Evolutionary conservation across 2,797 vertebrate genomes (phyloP), one percentile per base, ranked within the genome.

Genomic region (Siniperca obscura): DNA sequence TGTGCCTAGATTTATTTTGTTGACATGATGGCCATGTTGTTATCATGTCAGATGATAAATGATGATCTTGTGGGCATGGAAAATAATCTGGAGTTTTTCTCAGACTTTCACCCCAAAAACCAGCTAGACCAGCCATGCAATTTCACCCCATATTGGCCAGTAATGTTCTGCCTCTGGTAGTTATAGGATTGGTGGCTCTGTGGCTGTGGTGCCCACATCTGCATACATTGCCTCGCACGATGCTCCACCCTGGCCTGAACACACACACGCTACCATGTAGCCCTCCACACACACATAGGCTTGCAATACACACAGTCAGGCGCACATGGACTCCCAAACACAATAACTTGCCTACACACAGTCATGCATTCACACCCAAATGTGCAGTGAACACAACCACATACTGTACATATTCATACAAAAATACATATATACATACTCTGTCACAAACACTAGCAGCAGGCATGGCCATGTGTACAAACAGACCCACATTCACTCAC

Each of bases 41-140:
- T 92, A 91, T 93, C 87, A 80, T 88, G 91, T 91, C 90, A 87
- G 46, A 87, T 88, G 88, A 89, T 92, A 89, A 92, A 90, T 88
- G 78, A 91, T 88, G 72, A 85, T 87, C 80, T 85, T 91, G 87
- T 77, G 89, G 87, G 70, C 83, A 86, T 77, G 88, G 88, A 90
- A 91, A 90, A 86, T 90, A 81, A 92, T 86, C 81, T 72, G 52
- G 76, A 85, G 72, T 84, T 90, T 91, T 93, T 89, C 85, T 91
- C 86, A 82, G 84, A 78, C 76, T 90, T 87, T 90, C 44, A 68
- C 83, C 81, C 82, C 46, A 81, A 90, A 90, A 92, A 70, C 67
- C 88, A 86, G 56, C 77, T 8, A 74, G 62, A 85, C 80, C 90
- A 87, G 82, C 72, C 75, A 70, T 91, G 78, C 87, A 91, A 91